phyloP scores from a whole-genome alignment of 2,888 invertebrate species.

The Callyntrura sp. region DNA sequence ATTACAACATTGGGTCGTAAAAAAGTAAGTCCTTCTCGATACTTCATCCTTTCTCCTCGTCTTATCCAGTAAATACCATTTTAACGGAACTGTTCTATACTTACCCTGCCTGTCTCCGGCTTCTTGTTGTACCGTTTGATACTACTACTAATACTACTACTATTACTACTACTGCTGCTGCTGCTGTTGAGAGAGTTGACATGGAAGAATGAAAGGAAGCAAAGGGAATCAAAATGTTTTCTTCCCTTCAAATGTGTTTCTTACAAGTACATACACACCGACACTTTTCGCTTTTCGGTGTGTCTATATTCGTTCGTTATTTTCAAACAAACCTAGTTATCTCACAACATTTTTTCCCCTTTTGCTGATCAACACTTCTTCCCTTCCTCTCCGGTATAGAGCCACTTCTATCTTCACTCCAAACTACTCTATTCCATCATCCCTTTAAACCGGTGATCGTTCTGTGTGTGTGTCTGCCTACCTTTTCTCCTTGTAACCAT shows the following conservation, averaged over 20 bases:
- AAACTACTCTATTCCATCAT: not conserved
- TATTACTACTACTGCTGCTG: too few relatives aligned
- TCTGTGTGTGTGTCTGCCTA: too few relatives aligned
- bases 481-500: too few relatives aligned
- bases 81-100: not conserved
- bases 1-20: conserved; percentile 56
- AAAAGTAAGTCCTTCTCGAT: conserved; percentile 59
- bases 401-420: conserved; percentile 10
- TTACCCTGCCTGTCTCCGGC: not conserved
- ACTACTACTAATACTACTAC: not conserved
- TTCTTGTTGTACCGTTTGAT: too few relatives aligned
- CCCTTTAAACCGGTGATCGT: not conserved
- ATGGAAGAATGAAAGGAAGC: conserved; percentile 20
- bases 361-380: not conserved
- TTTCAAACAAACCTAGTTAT: conserved; percentile 66
- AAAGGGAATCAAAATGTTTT: conserved; percentile 68
- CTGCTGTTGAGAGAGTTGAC: not conserved
- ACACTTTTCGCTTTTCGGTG: not conserved
- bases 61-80: not conserved
- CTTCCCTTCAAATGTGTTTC: not conserved
- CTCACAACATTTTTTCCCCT: conserved; percentile 36
- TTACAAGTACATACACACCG: not conserved
- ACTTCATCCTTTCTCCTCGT: conserved; percentile 9
- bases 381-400: conserved; percentile 29
- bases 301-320: conserved; percentile 16